Base-by-base conservation (phyloP, 2,113 vertebrate genomes). In the Hydrolagus affinis region DNA sequence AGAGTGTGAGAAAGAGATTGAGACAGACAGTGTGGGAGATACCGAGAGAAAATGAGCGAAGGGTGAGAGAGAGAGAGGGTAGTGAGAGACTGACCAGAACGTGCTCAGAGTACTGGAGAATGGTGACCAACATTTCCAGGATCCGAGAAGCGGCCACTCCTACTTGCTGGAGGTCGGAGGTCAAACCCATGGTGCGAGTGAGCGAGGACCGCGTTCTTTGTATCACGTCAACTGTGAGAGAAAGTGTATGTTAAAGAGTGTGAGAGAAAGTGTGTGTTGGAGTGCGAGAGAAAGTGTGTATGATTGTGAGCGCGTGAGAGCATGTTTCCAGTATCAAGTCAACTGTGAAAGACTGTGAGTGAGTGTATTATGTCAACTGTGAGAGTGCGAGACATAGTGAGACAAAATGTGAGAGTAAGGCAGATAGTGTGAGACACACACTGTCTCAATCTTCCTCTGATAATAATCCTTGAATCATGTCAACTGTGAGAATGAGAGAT, bases 91-190 rank as follows among this genome's bases (percentile, higher is more conserved):
- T 95, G 89, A 99, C 98, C 95, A 99, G 88, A n/a, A 99, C 97
- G 0, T 99, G 97, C 86, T 99, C 97, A 0, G 97, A 96, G 32
- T 99, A 99, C 10, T 96, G 91, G 14, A 99, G 89, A 86, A 98
- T 95, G 0, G 96, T 98, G 87, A 93, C 90, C 19, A 99, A 91
- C 89, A 97, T 97, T 56, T 99, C 97, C 91, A 97, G 97, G 28
- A 98, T 91, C 73, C 95, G 92, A 23, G 93, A 93, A 0, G 97
- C 97, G 0, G 97, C 95, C 0, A 93, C 86, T 0, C 90, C 97
- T 83, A 99, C 98, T 90, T 99, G 98, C 87, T 96, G 95, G 30
- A 99, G 92, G 88, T 99, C 98, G 70, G 96, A 97, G n/a, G 98
- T 97, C 87, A 99, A 90, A 4, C 96, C 95, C 3, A 98, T 97